A percentile compares a stretch with the other conserved stretches of the same genome.
Conservation (phyloP, 1,140 invertebrate species). For the Euborellia annulipes region DNA sequence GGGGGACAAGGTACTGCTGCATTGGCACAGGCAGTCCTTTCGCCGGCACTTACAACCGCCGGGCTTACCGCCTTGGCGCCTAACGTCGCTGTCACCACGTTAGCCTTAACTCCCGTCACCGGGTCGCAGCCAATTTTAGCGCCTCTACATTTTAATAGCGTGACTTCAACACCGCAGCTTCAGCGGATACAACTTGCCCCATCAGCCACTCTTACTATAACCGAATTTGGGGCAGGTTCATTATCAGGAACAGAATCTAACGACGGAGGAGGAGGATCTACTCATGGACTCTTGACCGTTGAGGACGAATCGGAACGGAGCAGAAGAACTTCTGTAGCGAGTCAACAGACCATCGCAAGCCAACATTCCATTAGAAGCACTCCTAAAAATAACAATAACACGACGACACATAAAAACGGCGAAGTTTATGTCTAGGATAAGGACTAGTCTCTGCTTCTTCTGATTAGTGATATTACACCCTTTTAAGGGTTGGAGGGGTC, state of each 20-base stretch:
- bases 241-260: constrained; percentile 14
- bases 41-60: constrained; percentile 35
- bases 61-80: constrained; percentile 33
- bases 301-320: constrained; percentile 21
- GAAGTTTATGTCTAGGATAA: no score
- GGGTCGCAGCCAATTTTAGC: constrained; percentile 26
- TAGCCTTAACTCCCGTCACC: constrained; percentile 24
- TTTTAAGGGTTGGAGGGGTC: no score
- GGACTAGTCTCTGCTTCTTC: no score
- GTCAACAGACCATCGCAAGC: no score
- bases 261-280: constrained; percentile 9
- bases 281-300: constrained; percentile 13
- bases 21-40: constrained; percentile 49
- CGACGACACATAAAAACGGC: no score
- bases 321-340: constrained; percentile 23
- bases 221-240: constrained; percentile 17
- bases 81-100: constrained; percentile 23
- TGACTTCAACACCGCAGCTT: constrained; percentile 27
- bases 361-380: no score
- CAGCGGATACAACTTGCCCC: constrained; percentile 19
- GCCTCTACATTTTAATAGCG: neutral
- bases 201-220: constrained; percentile 17
- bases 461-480: no score
- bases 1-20: constrained; percentile 49
- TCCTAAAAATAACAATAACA: no score